Evolutionary conservation across 2,888 invertebrate species (phyloP), one percentile per base, ranked within the genome.

Genomic region (Bombyx huttoni): DNA sequence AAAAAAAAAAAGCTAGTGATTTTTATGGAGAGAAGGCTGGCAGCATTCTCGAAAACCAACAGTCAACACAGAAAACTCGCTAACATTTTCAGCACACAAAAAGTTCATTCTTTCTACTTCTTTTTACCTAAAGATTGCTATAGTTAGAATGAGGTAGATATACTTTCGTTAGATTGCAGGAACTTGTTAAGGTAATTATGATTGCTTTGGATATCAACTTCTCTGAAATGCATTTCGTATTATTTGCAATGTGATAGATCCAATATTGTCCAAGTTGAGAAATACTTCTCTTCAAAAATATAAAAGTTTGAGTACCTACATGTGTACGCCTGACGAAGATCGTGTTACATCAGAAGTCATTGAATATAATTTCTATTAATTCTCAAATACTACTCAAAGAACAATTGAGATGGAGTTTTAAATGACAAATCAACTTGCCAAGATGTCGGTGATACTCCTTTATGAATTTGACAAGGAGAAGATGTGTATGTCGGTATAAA

Each of bases 391-490:
- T 10, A 40, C 9, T 10, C 58, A 60, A 59, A 62, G 59, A 60
- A 63, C 67, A 64, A 66, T 60, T 66, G 8, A 5, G 46, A 53
- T 46, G 49, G 34, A 45, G 47, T 65, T 73, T 67, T 40, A 57
- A 62, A 67, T 58, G 63, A 66, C 67, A 70, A 73, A 74, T 68
- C 73, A 73, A 75, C 72, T 65, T 71, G 63, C 71, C 86, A 88
- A 87, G 84, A 88, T 88, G 88, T 87, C 88, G 81, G 85, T 84
- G 78, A 79, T 80, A 81, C 72, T 82, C 75, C 73, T 75, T 70
- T 77, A 74, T 76, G 73, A 78, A 78, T 87, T 85, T 84, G 84
- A 82, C 84, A 81, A 78, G 78, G 68, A 74, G 74, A 80, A 74
- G 73, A 75, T 78, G 77, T 76, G 78, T 75, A 75, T 80, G 68